Conservation (phyloP, 2,797 vertebrate genomes). For the Danionella dracula region DNA sequence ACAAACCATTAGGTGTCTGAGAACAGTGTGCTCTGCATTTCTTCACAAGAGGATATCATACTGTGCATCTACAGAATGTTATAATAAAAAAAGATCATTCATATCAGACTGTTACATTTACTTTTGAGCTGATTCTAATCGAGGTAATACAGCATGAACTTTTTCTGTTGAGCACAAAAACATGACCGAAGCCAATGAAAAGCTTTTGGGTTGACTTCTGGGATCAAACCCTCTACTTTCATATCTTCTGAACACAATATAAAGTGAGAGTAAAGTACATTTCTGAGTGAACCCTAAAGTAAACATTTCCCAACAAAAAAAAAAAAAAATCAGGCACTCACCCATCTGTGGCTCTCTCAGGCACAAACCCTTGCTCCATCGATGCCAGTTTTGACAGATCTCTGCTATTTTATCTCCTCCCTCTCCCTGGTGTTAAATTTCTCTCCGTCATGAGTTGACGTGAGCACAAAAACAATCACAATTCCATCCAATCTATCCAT, state of each 20-base stretch:
- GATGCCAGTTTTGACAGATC: conserved; percentile 31
- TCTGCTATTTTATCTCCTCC: conserved; percentile 12
- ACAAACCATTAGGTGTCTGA: background rate
- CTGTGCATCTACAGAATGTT: too few species aligned
- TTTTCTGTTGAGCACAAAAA: too few species aligned
- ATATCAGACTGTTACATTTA: too few species aligned
- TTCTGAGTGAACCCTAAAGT: background rate
- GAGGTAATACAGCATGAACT: too few species aligned
- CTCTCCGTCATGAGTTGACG: background rate
- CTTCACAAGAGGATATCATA: too few species aligned
- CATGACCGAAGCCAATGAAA: too few species aligned
- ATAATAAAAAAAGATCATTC: too few species aligned
- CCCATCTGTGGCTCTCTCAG: background rate
- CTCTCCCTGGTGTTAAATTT: conserved; percentile 2
- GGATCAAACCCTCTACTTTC: too few species aligned
- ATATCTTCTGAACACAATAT: too few species aligned
- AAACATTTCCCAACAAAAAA: background rate
- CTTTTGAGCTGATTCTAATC: too few species aligned
- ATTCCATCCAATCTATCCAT: background rate
- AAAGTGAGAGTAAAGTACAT: too few species aligned
- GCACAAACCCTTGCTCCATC: conserved; percentile 46
- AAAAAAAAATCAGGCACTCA: background rate
- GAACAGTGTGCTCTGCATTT: background rate
- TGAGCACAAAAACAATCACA: background rate
- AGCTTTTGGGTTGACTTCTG: too few species aligned